Conservation (phyloP, 1,140 invertebrate genomes). For the Thalassaphorura encarpata region DNA sequence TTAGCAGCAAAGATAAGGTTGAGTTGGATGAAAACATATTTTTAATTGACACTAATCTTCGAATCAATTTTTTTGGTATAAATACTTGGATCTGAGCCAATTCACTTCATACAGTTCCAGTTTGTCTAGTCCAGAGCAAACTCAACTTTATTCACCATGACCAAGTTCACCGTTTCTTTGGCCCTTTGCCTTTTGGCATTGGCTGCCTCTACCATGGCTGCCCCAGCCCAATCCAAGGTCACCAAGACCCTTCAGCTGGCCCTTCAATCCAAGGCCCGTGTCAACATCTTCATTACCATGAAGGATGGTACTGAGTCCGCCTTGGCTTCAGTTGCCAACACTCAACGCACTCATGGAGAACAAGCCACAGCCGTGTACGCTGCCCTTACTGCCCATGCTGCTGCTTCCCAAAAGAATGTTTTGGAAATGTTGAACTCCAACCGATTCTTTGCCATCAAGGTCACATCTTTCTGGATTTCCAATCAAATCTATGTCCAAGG, state of each 20-base stretch:
- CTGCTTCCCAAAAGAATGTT: neutral
- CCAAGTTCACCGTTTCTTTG: neutral
- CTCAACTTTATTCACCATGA: neutral
- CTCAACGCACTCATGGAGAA: neutral
- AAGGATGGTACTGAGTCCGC: neutral
- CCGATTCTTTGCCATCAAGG: neutral
- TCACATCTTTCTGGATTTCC: slow-evolving; percentile 1
- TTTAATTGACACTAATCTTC: no score
- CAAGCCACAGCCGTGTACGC: neutral
- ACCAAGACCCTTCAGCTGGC: neutral
- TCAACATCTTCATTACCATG: neutral
- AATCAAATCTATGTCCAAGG: neutral
- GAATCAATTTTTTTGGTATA: no score
- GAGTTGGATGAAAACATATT: no score
- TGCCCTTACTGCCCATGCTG: neutral
- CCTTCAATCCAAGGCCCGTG: neutral
- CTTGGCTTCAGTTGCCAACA: neutral
- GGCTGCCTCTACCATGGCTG: neutral
- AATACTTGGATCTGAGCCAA: no score
- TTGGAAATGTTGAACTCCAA: neutral
- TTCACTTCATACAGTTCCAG: no score
- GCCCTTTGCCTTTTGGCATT: neutral
- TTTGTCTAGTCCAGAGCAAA: neutral
- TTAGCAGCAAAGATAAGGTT: no score
- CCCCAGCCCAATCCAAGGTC: neutral